Base-by-base conservation (phyloP, 2,113 vertebrate genomes). In the Sigmodon hispidus region DNA sequence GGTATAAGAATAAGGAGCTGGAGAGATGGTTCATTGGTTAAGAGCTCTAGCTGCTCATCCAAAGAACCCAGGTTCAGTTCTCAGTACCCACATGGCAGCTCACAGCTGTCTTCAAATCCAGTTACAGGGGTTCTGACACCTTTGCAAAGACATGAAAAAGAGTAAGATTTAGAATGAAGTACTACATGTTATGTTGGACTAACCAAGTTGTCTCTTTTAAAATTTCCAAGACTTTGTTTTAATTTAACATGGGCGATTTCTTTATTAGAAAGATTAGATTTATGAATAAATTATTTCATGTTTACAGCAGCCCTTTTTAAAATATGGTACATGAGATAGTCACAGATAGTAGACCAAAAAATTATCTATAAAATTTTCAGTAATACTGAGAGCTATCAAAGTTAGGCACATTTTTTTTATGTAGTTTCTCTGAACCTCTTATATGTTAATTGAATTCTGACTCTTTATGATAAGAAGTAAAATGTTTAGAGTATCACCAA, bases 381-480 rank as follows among this genome's bases (percentile, higher is more conserved):
- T 90, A 96, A 95, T 93, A 81, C 45, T 69, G 79, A 19, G 10
- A 22, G 91, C 96, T 96, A 96, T 97, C 93, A 97, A 97, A 97
- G 87, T 90, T 76, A 94, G 80, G 69, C 67, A 93, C 73, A 24
- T 87, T 95, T 93, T 91, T 97, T 97, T 96, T 75, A 96, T 91
- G 93, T 91, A 70, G 91, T 95, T 97, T 87, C 91, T 95, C 63
- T 96, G 87, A 96, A 94, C 36, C 73, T 96, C 97, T 97, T 95
- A 94, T 96, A 97, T 98, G 97, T 73, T 98, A 96, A 97, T 97
- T 95, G 90, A 94, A 98, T 97, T 94, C 87, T 85, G 91, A 95
- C 91, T 96, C 91, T 97, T 87, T 90, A 92, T 92, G 94, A 97
- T 97, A 96, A 96, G 95, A 96, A 40, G 85, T 86, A 94, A 95